Base-by-base conservation (phyloP, 2,797 vertebrate genomes). In the Rachycentron canadum region DNA sequence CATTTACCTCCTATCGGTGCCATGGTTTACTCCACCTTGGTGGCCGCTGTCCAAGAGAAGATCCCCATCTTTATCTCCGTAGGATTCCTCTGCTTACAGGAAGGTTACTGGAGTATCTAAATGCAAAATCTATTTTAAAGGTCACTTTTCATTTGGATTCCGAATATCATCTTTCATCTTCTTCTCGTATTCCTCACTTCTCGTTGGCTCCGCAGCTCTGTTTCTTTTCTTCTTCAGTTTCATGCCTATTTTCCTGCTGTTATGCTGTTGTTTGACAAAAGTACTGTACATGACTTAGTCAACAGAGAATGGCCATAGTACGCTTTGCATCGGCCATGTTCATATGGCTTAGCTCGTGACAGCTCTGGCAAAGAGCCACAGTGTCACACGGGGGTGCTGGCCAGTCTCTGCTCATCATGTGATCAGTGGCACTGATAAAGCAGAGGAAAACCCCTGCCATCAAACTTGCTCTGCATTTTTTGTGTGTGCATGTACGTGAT, bases 81-180 rank as follows among this genome's bases (percentile, higher is more conserved):
- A 64, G 86, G 92, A 86, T 79, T 74, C 83, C 75, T 69, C 83
- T 75, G 74, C 84, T 87, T 85, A 89, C 82, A 88, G 76, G 80
- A 89, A 91, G 90, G 86, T 89, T 88, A 85, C 75, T 34, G 38
- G 32, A 80, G 85, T 81, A 89, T 91, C 88, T 88, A 85, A 89
- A 92, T 91, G 81, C 69, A 83, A 91, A 92, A 89, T 91, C 72
- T 81, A 73, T 91, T 92, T 88, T 81, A 90, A 92, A 93, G 90
- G 90, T 90, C 90, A 90, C 58, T 85, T 87, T 91, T 91, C 77
- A 88, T 91, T 92, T 88, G 78, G 73, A 74, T 78, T 78, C 49
- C 41, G 77, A 86, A 86, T 79, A 81, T 83, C 47, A 57, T 76
- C 70, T 69, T 86, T 68, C 49, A 40, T 78, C 58, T 66, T 69